phyloP scores from a whole-genome alignment of 1,140 invertebrate species.

The Monochamus saltuarius region DNA sequence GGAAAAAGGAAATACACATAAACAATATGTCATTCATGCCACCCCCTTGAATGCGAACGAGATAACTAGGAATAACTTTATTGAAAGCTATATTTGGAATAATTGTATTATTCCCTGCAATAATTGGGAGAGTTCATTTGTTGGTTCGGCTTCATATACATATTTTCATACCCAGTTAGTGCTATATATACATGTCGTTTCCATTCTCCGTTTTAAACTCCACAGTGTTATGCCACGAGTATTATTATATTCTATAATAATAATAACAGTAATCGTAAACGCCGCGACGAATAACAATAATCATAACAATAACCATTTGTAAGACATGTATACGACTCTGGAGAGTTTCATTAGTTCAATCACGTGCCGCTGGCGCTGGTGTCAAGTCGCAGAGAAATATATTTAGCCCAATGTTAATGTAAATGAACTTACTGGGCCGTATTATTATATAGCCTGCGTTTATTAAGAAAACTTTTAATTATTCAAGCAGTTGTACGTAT shows the following conservation, averaged over 20 bases:
- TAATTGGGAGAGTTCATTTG: no score
- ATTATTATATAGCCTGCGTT: constrained; percentile 18
- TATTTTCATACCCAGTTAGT: constrained; percentile 9
- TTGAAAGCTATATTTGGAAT: no score
- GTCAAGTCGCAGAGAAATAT: constrained; percentile 24
- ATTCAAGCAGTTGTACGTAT: constrained; percentile 17
- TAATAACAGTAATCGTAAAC: constrained; percentile 49
- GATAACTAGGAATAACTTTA: no score
- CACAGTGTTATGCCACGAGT: constrained; percentile 31
- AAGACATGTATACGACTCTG: constrained; percentile 44
- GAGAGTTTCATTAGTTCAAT: constrained; percentile 47
- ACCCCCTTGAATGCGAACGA: no score
- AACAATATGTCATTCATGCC: no score
- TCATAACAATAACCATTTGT: constrained; percentile 47
- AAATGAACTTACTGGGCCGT: constrained; percentile 26
- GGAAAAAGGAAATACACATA: no score
- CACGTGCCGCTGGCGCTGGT: constrained; percentile 32
- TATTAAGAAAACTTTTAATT: constrained; percentile 26
- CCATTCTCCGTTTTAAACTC: constrained; percentile 14
- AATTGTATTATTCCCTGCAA: no score
- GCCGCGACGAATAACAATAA: constrained; percentile 47
- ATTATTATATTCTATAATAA: constrained; percentile 50
- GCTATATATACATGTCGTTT: constrained; percentile 13
- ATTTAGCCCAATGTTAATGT: constrained; percentile 27
- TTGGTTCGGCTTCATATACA: not conserved